Base-by-base conservation (phyloP, 2,888 invertebrate genomes). In the Tetragonisca angustula region DNA sequence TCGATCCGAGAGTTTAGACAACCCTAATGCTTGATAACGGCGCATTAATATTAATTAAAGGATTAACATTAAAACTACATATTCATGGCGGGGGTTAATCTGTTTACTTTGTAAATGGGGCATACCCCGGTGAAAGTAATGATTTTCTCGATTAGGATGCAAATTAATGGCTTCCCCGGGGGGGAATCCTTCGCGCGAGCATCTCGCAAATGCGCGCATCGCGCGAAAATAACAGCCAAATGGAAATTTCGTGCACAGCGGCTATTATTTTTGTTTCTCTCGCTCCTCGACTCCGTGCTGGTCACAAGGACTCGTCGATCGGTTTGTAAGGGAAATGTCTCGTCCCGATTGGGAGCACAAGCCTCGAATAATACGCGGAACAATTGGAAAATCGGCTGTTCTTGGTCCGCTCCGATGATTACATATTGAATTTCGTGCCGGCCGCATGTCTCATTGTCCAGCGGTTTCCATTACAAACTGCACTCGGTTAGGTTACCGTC, bases 111-210 rank as follows among this genome's bases (percentile, higher is more conserved):
- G 83, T 76, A 83, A 83, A 83, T 83, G 82, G 71, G 62, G 36
- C 82, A 72, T 76, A 56, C 68, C n/a, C 32, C 36, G 72, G 67
- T 27, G 83, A 82, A 76, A 83, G 82, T 83, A 83, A 83, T 64
- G 82, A 83, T 83, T 83, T 83, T 56, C 83, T 69, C 83, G 76
- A 83, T 83, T 83, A 82, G 76, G 76, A 83, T 83, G 83, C 83
- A 83, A 82, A 83, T 83, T 83, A 83, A 83, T 83, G 68, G 72
- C 67, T 64, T 82, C 72, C 72, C 71, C 36, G 1, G 36, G 59
- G 59, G 83, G 76, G 76, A 76, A 82, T 76, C 54, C 76, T 68
- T 59, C 43, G 65, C 68, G 21, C 56, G 68, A 21, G 19, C 36
- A 62, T 76, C 69, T 72, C 59, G 24, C 68, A 32, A 43, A 43